phyloP scores from a whole-genome alignment of 2,797 vertebrate species.

The Hylomyscus alleni region DNA sequence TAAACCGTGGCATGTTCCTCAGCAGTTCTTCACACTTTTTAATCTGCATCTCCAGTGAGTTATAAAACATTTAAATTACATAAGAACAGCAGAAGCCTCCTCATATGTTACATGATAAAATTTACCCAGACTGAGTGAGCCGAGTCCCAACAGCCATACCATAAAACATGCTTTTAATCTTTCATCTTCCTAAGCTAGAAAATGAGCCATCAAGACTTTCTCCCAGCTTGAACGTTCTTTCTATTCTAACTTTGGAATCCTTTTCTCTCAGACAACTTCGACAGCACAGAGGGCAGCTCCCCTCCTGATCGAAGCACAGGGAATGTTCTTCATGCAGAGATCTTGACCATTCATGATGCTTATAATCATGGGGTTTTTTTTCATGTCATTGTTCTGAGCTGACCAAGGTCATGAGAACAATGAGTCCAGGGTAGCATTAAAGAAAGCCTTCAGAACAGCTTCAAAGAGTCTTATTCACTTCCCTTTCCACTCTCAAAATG shows the following conservation, averaged over 20 bases:
- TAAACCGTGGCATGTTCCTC: not conserved
- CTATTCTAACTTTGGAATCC: slow-evolving; percentile 59
- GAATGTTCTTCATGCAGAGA: not conserved
- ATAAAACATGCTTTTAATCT: not conserved
- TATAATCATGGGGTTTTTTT: slow-evolving; percentile 1
- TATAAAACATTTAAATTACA: slow-evolving; percentile 55
- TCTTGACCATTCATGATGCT: not conserved
- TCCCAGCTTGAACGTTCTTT: slow-evolving; percentile 35
- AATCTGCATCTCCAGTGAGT: slow-evolving; percentile 2
- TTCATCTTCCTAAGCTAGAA: slow-evolving; percentile 17
- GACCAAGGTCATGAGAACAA: not conserved
- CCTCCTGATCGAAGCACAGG: slow-evolving; percentile 56
- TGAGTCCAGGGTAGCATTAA: not conserved
- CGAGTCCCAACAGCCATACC: not conserved
- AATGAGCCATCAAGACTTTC: slow-evolving; percentile 36
- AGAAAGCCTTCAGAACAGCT: slow-evolving; percentile 13
- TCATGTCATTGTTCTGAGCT: slow-evolving; percentile 22
- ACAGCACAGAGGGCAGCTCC: slow-evolving; percentile 51
- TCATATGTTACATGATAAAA: slow-evolving; percentile 40
- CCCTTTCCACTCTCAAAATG: not conserved
- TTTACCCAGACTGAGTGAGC: not conserved
- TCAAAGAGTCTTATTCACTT: slow-evolving; percentile 24
- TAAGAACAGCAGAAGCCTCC: slow-evolving; percentile 48
- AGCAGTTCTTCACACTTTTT: slow-evolving; percentile 39
- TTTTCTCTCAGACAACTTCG: slow-evolving; percentile 45